These are phyloP conservation scores for Neodiprion fabricii DNA, from an alignment of 1,140 invertebrate genomes.

Conservation along the genomic window DNA sequence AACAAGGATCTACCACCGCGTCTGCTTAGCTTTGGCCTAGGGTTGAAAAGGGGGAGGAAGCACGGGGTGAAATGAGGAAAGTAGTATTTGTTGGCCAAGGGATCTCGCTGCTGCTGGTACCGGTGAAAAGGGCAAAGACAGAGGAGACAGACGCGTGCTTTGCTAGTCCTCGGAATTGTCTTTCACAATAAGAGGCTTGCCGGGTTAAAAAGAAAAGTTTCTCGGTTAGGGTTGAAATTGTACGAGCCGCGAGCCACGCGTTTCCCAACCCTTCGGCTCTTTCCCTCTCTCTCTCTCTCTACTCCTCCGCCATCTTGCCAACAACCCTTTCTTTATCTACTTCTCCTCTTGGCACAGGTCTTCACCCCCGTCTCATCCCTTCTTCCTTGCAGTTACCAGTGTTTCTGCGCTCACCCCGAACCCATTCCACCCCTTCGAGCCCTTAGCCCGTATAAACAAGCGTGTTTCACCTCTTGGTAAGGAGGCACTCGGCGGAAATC, in stretches of 20 bases:
- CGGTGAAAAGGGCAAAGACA: background rate
- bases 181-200: slow-evolving; percentile 46
- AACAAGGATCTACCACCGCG: background rate
- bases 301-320: too few relatives aligned
- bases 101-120: background rate
- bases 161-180: slow-evolving; percentile 18
- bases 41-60: background rate
- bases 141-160: background rate
- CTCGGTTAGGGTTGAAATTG: slow-evolving; percentile 18
- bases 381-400: background rate
- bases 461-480: slow-evolving; percentile 42
- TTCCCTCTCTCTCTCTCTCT: background rate
- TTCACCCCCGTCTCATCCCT: background rate
- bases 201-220: slow-evolving; percentile 46
- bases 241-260: background rate
- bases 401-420: background rate
- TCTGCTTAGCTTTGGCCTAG: background rate
- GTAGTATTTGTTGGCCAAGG: slow-evolving; percentile 13
- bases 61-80: slow-evolving; percentile 12
- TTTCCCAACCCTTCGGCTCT: background rate
- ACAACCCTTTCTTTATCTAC: background rate
- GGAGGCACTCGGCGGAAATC: too few relatives aligned
- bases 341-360: background rate
- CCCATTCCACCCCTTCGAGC: background rate
- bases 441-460: slow-evolving; percentile 47